Conservation (phyloP, 2,113 vertebrate species). For the Thymallus thymallus region DNA sequence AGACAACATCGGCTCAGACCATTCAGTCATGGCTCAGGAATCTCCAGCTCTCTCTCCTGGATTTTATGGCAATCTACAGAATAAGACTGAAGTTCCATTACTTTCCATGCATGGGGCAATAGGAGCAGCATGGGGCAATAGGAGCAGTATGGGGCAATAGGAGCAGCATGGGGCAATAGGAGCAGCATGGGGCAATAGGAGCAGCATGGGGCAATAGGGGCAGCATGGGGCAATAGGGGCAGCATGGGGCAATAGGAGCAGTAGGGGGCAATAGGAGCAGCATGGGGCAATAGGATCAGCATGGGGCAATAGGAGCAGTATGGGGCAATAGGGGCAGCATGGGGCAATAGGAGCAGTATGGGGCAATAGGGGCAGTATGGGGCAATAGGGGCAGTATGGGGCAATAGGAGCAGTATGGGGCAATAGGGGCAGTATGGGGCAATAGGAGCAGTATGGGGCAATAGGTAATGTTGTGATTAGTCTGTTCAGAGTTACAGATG, state of each 20-base stretch:
- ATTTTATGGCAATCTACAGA: not conserved
- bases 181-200: not conserved
- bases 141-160: not conserved
- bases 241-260: too few species aligned
- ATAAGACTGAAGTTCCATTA: not conserved
- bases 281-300: not conserved
- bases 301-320: too few species aligned
- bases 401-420: not conserved
- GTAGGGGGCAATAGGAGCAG: too few species aligned
- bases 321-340: not conserved
- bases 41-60: not conserved
- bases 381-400: too few species aligned
- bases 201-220: too few species aligned
- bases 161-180: not conserved
- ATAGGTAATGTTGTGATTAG: not conserved
- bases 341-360: too few species aligned
- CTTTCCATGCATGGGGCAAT: not conserved
- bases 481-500: not conserved
- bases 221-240: not conserved
- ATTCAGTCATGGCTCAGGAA: conserved; percentile 11
- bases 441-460: too few species aligned
- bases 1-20: not conserved
- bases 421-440: too few species aligned
- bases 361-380: not conserved
- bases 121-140: not conserved